phyloP scores from a whole-genome alignment of 2,113 vertebrate species.

The Euleptes europaea region DNA sequence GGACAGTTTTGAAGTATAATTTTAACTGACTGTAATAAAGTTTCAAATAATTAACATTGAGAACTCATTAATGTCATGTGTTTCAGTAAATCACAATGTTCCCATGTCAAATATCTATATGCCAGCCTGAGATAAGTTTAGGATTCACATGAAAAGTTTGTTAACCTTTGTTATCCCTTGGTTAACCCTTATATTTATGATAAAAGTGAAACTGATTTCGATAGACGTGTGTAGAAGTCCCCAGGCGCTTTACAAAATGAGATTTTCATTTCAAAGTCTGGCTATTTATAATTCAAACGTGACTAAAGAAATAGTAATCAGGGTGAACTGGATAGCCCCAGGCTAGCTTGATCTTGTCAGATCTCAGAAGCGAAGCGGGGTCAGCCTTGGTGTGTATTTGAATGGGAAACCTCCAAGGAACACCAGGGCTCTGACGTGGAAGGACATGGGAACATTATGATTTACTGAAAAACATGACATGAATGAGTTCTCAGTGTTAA shows the following conservation, averaged over 20 bases:
- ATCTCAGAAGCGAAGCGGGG: too few species aligned
- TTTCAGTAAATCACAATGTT: not conserved
- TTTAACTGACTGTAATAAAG: not conserved
- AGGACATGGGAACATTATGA: not conserved
- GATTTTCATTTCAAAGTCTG: too few species aligned
- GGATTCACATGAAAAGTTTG: not conserved
- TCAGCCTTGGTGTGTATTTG: too few species aligned
- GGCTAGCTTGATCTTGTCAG: too few species aligned
- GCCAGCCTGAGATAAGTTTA: not conserved
- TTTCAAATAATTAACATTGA: not conserved
- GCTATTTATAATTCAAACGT: too few species aligned
- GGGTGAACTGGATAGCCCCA: too few species aligned
- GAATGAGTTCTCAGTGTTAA: not conserved
- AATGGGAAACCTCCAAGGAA: too few species aligned
- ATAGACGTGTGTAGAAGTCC: too few species aligned
- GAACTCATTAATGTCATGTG: not conserved
- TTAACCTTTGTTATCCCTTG: too few species aligned
- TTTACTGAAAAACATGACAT: not conserved
- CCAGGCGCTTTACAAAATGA: too few species aligned
- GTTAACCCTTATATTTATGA: not conserved
- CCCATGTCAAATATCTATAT: not conserved
- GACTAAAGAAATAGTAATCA: too few species aligned
- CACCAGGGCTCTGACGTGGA: too few species aligned
- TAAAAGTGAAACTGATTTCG: not conserved
- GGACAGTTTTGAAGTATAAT: not conserved